Percentiles rank a stretch among this genome's conserved stretches.
These are phyloP conservation scores for Enteromius afrohamiltoni DNA, from an alignment of 2,797 vertebrate genomes.

Conservation along the genomic window DNA sequence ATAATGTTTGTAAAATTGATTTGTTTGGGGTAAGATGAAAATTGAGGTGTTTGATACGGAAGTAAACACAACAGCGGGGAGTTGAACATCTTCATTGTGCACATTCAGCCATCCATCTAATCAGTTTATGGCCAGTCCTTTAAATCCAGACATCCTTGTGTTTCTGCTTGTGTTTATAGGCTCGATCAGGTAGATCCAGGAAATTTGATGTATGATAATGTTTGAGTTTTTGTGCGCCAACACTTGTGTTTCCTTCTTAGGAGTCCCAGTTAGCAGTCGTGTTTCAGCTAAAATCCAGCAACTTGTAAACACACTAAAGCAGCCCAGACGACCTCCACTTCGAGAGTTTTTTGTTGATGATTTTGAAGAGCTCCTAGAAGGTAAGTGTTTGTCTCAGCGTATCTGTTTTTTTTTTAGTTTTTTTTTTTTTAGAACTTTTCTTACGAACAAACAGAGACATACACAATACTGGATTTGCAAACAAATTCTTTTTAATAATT, in stretches of 20 bases:
- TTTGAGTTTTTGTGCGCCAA: background rate
- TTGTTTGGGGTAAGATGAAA: conserved; percentile 44
- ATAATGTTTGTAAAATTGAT: conserved; percentile 48
- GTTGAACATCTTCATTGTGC: conserved; percentile 19
- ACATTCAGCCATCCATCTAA: conserved; percentile 58
- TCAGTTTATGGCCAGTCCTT: conserved; percentile 45
- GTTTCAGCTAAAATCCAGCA: conserved; percentile 99
- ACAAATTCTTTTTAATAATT: background rate
- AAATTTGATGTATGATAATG: background rate
- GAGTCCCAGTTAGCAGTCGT: conserved; percentile 97
- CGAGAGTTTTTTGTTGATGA: conserved; percentile 99
- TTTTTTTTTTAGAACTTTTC: no score
- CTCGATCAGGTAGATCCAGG: conserved; percentile 13
- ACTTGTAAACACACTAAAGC: conserved; percentile 96
- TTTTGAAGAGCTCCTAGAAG: conserved; percentile 98
- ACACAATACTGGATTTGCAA: background rate
- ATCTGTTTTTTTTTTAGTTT: no score
- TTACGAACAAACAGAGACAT: background rate
- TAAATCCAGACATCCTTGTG: background rate
- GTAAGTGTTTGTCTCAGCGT: conserved; percentile 67
- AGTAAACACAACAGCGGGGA: conserved; percentile 36
- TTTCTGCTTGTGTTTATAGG: conserved; percentile 22
- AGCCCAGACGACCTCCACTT: conserved; percentile 91
- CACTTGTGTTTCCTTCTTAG: conserved; percentile 68
- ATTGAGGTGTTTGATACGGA: conserved; percentile 35